Base-by-base conservation (phyloP, 2,797 vertebrate genomes). In the Sphenopsis melanotis region DNA sequence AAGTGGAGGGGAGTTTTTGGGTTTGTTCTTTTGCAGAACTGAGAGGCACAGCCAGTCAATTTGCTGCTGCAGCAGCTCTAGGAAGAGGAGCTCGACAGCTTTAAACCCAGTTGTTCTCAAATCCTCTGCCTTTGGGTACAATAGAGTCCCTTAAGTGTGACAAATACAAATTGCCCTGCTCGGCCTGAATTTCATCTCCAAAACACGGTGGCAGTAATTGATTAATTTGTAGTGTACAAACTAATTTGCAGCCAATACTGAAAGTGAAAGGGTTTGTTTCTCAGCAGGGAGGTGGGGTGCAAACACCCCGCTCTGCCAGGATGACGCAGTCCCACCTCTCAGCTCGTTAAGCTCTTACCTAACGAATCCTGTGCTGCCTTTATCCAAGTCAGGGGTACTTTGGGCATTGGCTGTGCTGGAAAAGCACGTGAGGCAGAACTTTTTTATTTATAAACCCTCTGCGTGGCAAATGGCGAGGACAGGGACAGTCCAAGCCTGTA, bases 91-190 rank as follows among this genome's bases (percentile, higher is more conserved):
- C 83, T 65, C 37, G 27, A 86, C 87, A 96, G 44, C 37, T 63
- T 57, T 83, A 36, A 74, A 95, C 70, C 21, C 56, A 65, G 79
- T 83, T 74, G 60, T 68, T 95, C 91, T 83, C 82, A 74, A 89
- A 89, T 57, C 94, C 79, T 83, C 86, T 53, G 39, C n/a, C 1
- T 70, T 49, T 75, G 3, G 10, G 49, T 34, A 88, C 74, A 81
- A 91, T 61, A 32, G 93, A 94, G 82, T 30, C 79, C 89, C 87
- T 64, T 87, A 87, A 94, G 56, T 87, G 89, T 96, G 81, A 95
- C 93, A 94, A 96, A 92, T 80, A 94, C 85, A 87, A 95, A 94
- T 29, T 79, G 44, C 22, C 34, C 36, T 53, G 34, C 93, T 86
- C 87, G 23, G 85, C 94, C 91, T 63, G 83, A 61, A 71, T 84